Base-by-base conservation (phyloP, 2,797 vertebrate species). In the Sylvilagus floridanus region DNA sequence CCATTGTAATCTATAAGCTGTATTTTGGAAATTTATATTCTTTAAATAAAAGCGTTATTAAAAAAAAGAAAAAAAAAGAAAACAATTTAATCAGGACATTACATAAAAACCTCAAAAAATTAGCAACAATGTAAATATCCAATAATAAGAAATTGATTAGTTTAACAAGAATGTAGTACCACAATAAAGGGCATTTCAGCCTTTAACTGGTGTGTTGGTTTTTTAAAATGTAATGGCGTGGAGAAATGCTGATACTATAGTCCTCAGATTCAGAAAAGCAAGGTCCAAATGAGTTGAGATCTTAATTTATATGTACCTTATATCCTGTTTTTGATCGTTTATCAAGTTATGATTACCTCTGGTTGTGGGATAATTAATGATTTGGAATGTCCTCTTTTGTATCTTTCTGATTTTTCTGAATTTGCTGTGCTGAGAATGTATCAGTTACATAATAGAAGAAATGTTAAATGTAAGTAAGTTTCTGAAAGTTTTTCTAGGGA, bases 1-100 rank as follows among this genome's bases (percentile, higher is more conserved):
- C n/a, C n/a, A n/a, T n/a, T n/a, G n/a, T n/a, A n/a, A n/a, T n/a
- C n/a, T n/a, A n/a, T n/a, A n/a, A n/a, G n/a, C n/a, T n/a, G n/a
- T n/a, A n/a, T n/a, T n/a, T n/a, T n/a, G n/a, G n/a, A n/a, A n/a
- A n/a, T n/a, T n/a, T n/a, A n/a, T n/a, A n/a, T n/a, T n/a, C n/a
- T n/a, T n/a, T n/a, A n/a, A n/a, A n/a, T n/a, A n/a, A n/a, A n/a
- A n/a, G n/a, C n/a, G n/a, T n/a, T n/a, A n/a, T n/a, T n/a, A n/a
- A n/a, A n/a, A n/a, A n/a, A n/a, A n/a, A n/a, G n/a, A n/a, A n/a
- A 88, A 90, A 81, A 68, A 84, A 47, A 72, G 12, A 88, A 90
- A 81, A 68, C 37, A 37, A 37, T 37, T 42, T 88, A 85, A 91
- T 52, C 5, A 62, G 37, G 73, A 19, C 14, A 52, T 7, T 78